Base-by-base conservation (phyloP, 2,888 invertebrate genomes). In the Magallana nippona region DNA sequence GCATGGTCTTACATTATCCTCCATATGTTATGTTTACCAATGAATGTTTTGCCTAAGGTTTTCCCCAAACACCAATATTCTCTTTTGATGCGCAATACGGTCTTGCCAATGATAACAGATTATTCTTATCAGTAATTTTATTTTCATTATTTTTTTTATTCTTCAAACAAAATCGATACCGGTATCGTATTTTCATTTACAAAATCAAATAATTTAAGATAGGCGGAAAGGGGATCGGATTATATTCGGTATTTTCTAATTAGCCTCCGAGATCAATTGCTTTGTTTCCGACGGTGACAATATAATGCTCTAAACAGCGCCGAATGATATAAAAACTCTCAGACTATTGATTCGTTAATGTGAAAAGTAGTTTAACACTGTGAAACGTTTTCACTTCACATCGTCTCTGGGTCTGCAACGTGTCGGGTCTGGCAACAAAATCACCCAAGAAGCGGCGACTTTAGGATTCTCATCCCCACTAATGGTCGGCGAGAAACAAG, bases 301-400 rank as follows among this genome's bases (percentile, higher is more conserved):
- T 71, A 27, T 22, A 32, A 71, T 71, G 71, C 71, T 13, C 71
- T 71, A 27, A 71, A 71, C 71, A 32, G 71, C 71, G 27, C 71
- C 32, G 15, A 13, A 27, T 27, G 71, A 27, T 22, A 71, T 71
- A 71, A 22, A 71, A 71, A 71, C 27, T 71, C 22, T 71, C 32
- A 27, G 11, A 27, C 22, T 71, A 71, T 71, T 71, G 71, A 71
- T 71, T 71, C 32, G 27, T 13, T 27, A 71, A 71, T 15, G 71
- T 71, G 71, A 22, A 71, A 71, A 71, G 15, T 71, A 32, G 71
- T 71, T 71, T 71, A 71, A 71, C 32, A 22, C 71, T 71, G 71
- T 71, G 71, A 71, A 71, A 32, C 71, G 71, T 71, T 71, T 22
- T 71, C n/a, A 60, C 32, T 22, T 22, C 71, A 71, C 22, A 27